Evolutionary conservation across 92 coral and sea anemone species (phyloP), one percentile per base, ranked within the genome.

Genomic region (Phenganax marumi): DNA sequence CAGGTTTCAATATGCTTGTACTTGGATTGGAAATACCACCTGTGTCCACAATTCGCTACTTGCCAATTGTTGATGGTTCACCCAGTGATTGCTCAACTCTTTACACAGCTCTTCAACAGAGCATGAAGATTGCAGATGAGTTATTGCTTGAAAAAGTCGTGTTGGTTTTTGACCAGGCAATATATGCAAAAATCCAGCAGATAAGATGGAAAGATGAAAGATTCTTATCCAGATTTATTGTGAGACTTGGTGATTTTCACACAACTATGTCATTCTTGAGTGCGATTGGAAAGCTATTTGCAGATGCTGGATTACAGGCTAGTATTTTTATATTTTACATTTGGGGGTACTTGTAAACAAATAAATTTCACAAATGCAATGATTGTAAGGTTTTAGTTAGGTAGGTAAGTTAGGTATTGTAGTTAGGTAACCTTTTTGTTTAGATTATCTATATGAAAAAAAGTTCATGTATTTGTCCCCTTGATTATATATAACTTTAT

Each of bases 291-390:
- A 84, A 58, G 52, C 18, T 84, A 16, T 84, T 75, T 21, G 56
- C 39, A 71, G 87, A 84, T 84, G 88, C 77, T 51, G 85, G 88
- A 16, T 26, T 85, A 12, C 78, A 85, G 88, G 88, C 69, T 58
- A 73, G 21, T 66, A 66, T 66, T 66, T 66, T 66, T 22, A 66
- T 66, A 66, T 66, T 66, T 66, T 66, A 43, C 17, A 66, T 66
- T 11, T 22, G 21, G 43, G 12, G 10, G 50, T 39, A n/a, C n/a
- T 10, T 23, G 23, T 39, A 66, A 23, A 66, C 50, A 66, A 22
- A 66, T 56, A 5, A 5, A 11, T 66, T 23, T 23, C 6, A 16
- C 21, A 66, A 54, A 54, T 54, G 17, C 60, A 54, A 54, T 54
- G 60, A 10, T 54, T 54, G 60, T 54, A 17, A 54, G 60, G 10